phyloP scores from a whole-genome alignment of 2,113 vertebrate species.

The Carollia perspicillata region DNA sequence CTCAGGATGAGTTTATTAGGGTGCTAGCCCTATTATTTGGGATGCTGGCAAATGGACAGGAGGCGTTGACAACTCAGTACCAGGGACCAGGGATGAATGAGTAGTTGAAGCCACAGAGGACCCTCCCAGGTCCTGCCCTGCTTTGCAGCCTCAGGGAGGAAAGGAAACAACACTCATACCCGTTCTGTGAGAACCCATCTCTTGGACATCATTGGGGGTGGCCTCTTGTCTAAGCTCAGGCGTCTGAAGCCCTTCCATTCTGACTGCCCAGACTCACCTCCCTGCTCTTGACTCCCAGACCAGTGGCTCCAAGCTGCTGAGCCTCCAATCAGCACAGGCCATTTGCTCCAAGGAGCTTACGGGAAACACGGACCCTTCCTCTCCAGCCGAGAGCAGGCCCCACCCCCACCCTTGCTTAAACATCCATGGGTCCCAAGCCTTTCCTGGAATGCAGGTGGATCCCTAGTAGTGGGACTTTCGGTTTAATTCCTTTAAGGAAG shows the following conservation, averaged over 20 bases:
- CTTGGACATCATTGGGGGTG: background rate
- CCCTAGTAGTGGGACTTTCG: background rate
- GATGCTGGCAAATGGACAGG: background rate
- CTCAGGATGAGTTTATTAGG: background rate
- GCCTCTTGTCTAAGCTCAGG: background rate
- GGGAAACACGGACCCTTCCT: background rate
- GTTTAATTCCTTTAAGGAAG: background rate
- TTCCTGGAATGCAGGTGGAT: background rate
- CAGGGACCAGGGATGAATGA: no score
- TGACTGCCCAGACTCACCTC: background rate
- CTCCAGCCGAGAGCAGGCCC: background rate
- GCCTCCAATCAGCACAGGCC: background rate
- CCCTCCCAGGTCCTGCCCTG: fast-evolving
- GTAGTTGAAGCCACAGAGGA: background rate
- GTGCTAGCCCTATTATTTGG: background rate
- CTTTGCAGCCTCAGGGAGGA: background rate
- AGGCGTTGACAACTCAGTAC: background rate
- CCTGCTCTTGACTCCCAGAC: background rate
- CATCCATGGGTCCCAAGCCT: background rate
- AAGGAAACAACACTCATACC: background rate
- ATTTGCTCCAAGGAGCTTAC: background rate
- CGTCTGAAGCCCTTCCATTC: background rate
- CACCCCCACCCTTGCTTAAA: fast-evolving
- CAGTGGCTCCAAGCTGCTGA: background rate
- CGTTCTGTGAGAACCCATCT: background rate